phyloP scores from a whole-genome alignment of 37 sponge, comb jelly and placozoan genomes.

The Mnemiopsis leidyi region DNA sequence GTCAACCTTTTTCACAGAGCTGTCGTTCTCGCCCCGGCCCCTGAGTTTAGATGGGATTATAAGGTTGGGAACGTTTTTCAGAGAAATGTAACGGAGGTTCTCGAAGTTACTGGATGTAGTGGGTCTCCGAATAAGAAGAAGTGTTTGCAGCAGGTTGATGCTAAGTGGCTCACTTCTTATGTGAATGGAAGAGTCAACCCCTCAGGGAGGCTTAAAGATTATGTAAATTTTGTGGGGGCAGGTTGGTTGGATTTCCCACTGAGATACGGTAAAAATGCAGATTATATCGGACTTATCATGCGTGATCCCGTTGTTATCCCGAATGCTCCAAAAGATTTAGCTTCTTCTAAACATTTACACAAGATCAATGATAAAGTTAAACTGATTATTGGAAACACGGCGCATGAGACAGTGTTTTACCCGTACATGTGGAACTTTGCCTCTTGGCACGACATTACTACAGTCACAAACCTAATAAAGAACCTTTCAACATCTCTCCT shows the following conservation, averaged over 20 bases:
- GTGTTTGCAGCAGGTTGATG: neutral
- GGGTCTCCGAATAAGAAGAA: neutral
- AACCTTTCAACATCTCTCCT: neutral
- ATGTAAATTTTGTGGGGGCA: neutral
- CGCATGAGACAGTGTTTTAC: neutral
- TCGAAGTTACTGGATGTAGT: neutral
- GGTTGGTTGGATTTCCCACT: slow-evolving; percentile 51
- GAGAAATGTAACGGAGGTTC: neutral
- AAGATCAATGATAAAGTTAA: neutral
- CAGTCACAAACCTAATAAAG: neutral
- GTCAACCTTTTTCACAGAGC: neutral
- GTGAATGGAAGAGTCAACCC: neutral
- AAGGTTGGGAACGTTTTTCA: neutral
- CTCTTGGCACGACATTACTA: neutral
- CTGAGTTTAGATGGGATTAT: neutral
- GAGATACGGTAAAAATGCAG: neutral
- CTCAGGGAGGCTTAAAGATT: neutral
- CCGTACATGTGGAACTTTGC: neutral
- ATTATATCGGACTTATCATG: neutral
- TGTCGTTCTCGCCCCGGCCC: neutral
- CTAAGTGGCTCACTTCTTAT: neutral
- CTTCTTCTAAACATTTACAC: too few relatives aligned
- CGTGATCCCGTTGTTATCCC: neutral
- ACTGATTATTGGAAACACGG: neutral
- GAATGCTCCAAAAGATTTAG: neutral